A percentile compares a stretch with the other conserved stretches of the same genome.
Evolutionary conservation across 2,113 vertebrate species (phyloP).

Genomic region (Chionomys nivalis): DNA sequence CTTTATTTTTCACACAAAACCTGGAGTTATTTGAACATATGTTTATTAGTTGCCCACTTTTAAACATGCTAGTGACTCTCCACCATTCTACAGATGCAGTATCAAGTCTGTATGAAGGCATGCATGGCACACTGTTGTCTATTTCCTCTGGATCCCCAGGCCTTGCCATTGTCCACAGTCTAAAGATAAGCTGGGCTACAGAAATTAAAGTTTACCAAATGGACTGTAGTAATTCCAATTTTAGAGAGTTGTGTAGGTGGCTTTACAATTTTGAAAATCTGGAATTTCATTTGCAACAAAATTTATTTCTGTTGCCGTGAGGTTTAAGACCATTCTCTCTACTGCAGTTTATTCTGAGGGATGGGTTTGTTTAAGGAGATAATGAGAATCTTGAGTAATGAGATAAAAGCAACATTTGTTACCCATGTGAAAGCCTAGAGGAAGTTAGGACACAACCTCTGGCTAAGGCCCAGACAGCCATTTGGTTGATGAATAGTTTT

Average conservation of each 20-base stretch:
- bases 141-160: neutral
- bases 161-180: neutral
- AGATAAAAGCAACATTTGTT: neutral
- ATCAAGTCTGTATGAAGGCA: neutral
- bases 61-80: neutral
- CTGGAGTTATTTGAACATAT: neutral
- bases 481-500: neutral
- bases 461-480: neutral
- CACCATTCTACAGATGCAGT: neutral
- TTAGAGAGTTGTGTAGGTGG: neutral
- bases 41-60: neutral
- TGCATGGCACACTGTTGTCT: neutral
- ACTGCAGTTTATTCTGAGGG: neutral
- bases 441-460: neutral
- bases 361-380: neutral
- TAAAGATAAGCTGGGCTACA: neutral
- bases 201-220: neutral
- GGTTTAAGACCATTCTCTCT: neutral
- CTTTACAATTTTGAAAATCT: neutral
- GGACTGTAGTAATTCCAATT: neutral
- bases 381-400: conserved; percentile 10
- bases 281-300: neutral
- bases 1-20: neutral
- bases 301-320: neutral
- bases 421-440: neutral